Evolutionary conservation across 2,797 vertebrate species (phyloP).

Genomic region (Holocentrus rufus): DNA sequence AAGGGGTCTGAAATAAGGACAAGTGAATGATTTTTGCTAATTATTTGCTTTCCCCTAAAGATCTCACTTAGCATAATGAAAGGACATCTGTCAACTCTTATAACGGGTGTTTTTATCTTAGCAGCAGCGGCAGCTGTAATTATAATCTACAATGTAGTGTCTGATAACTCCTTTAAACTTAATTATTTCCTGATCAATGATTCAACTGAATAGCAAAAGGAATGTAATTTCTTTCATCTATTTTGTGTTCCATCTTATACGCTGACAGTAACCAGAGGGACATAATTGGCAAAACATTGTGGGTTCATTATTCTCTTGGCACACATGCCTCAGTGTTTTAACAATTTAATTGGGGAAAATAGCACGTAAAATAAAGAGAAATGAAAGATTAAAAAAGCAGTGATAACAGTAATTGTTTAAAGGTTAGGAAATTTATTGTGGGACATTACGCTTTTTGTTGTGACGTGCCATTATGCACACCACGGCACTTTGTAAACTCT

Average conservation of each 20-base stretch:
- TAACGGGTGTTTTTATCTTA: background rate
- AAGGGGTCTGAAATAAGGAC: too few species aligned
- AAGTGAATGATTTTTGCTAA: too few species aligned
- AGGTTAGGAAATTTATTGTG: background rate
- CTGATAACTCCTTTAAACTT: background rate
- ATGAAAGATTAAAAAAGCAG: background rate
- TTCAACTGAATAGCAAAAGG: too few species aligned
- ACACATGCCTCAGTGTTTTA: background rate
- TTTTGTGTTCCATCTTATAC: background rate
- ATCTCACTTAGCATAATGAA: too few species aligned
- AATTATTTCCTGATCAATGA: too few species aligned
- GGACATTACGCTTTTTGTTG: background rate
- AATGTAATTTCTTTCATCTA: background rate
- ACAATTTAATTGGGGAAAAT: background rate
- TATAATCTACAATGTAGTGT: background rate
- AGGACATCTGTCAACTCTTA: too few species aligned
- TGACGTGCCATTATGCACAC: background rate
- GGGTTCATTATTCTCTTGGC: background rate
- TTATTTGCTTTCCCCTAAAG: too few species aligned
- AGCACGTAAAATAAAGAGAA: background rate
- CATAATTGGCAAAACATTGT: background rate
- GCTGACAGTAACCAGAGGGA: background rate
- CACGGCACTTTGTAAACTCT: background rate
- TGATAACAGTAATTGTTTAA: background rate
- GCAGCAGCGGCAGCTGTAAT: background rate